Percentiles rank a stretch among this genome's conserved stretches.
phyloP scores from a whole-genome alignment of 2,113 vertebrate genomes.

The Falcunculus frontatus region DNA sequence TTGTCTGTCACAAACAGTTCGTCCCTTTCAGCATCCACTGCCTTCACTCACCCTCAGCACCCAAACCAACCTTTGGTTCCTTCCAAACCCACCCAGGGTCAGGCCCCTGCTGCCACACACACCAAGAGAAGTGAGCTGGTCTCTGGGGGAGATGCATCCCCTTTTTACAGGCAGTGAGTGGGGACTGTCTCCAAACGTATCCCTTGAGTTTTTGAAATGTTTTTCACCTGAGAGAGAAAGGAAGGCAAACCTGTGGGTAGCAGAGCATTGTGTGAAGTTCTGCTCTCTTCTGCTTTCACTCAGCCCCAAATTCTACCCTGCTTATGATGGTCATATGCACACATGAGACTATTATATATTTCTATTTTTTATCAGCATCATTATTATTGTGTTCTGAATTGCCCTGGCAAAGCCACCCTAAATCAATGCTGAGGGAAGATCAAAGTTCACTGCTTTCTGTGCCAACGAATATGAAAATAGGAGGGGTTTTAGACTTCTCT shows the following conservation, averaged over 20 bases:
- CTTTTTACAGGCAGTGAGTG: background rate
- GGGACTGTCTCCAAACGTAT: background rate
- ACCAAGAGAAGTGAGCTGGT: background rate
- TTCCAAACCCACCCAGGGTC: background rate
- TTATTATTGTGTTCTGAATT: background rate
- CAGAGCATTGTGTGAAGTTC: background rate
- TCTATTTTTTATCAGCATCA: background rate
- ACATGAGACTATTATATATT: background rate
- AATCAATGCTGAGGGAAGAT: background rate
- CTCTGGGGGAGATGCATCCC: background rate
- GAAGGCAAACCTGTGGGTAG: background rate
- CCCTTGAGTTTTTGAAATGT: fast-evolving
- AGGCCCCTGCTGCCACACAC: background rate
- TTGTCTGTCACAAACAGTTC: background rate
- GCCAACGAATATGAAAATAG: background rate
- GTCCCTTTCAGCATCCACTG: background rate
- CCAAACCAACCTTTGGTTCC: background rate
- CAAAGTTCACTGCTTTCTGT: background rate
- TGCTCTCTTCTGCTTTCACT: background rate
- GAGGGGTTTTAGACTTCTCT: background rate
- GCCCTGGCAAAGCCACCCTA: background rate
- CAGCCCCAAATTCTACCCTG: background rate
- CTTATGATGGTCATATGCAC: background rate
- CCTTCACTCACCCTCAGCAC: fast-evolving
- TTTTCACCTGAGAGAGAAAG: background rate